Percentiles rank a stretch among this genome's conserved stretches.
Evolutionary conservation across 2,888 invertebrate species (phyloP).

Genomic region (Lepidonotus clava): DNA sequence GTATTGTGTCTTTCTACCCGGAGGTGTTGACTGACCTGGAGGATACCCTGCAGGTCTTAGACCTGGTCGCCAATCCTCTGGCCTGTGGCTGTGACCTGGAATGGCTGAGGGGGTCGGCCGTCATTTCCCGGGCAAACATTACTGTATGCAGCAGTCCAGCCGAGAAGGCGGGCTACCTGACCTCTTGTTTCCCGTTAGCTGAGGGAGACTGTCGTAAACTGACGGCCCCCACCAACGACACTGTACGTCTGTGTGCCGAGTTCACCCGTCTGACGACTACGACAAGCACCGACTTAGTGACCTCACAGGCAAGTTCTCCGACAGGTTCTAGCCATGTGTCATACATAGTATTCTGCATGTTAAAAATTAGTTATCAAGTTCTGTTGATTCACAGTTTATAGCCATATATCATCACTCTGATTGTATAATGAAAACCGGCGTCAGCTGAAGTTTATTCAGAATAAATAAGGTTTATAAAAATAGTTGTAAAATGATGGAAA

Average conservation of each 20-base stretch:
- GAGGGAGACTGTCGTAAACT: constrained; percentile 10
- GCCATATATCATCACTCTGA: no score
- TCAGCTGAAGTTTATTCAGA: no score
- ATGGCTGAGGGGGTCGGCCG: neutral
- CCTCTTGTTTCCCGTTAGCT: neutral
- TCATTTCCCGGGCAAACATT: neutral
- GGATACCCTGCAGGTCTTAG: neutral
- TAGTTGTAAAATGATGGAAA: no score
- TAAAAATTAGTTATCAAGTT: no score
- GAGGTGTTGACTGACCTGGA: neutral
- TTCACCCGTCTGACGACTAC: neutral
- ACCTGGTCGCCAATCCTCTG: neutral
- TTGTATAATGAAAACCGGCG: no score
- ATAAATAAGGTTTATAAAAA: no score
- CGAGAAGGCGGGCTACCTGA: neutral
- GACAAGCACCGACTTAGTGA: neutral
- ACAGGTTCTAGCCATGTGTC: neutral
- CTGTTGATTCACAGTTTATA: no score
- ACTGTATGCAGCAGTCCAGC: neutral
- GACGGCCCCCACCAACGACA: neutral
- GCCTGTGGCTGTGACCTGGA: constrained; percentile 40
- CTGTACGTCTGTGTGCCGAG: neutral
- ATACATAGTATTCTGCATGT: no score
- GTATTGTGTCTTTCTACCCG: neutral
- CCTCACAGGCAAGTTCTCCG: neutral